A percentile compares a stretch with the other conserved stretches of the same genome.
Conservation (phyloP, 2,888 invertebrate species). For the Teleogryllus oceanicus region DNA sequence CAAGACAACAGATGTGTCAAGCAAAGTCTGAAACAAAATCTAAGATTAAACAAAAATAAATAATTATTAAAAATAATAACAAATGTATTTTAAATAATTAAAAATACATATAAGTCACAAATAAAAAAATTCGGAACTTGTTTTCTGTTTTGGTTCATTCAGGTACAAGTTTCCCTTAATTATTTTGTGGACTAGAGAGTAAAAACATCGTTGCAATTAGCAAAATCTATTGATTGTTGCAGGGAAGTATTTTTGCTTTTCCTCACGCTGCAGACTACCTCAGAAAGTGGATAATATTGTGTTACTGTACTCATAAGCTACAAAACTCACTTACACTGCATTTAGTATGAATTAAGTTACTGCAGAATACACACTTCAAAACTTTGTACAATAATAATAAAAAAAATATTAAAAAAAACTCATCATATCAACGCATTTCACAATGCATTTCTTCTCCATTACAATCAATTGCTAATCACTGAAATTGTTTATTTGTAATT, state of each 20-base stretch:
- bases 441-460: not conserved
- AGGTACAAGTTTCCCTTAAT: not conserved
- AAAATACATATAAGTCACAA: not conserved
- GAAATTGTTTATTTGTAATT: no score
- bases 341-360: not conserved
- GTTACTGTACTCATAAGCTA: not conserved
- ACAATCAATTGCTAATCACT: no score
- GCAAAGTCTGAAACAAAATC: not conserved
- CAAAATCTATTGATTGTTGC: slow-evolving; percentile 11
- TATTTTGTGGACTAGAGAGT: not conserved
- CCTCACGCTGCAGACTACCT: not conserved
- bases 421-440: not conserved
- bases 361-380: not conserved
- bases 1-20: not conserved
- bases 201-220: slow-evolving; percentile 1
- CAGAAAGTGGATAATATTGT: not conserved
- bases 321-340: not conserved
- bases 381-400: not conserved
- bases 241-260: not conserved
- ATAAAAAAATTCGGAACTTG: not conserved
- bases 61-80: not conserved
- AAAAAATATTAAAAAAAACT: not conserved
- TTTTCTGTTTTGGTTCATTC: not conserved
- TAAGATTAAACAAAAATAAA: not conserved
- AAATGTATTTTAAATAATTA: not conserved